Percentiles rank a stretch among this genome's conserved stretches.
Evolutionary conservation across 2,113 vertebrate species (phyloP).

Genomic region (Aleadryas rufinucha): DNA sequence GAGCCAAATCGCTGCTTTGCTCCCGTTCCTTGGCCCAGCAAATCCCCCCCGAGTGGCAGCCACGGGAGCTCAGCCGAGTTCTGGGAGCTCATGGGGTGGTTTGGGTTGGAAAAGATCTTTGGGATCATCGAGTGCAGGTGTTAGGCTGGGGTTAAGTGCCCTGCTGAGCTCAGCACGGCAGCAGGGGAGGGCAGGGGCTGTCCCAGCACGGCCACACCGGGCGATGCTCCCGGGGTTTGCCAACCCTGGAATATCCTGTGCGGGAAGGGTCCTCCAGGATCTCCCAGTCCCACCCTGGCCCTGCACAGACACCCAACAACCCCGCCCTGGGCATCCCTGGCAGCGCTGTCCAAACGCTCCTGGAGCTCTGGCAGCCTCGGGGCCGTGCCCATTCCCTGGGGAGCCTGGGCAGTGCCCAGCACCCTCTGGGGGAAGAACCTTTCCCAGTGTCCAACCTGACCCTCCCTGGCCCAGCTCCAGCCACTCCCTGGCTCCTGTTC

Average conservation of each 20-base stretch:
- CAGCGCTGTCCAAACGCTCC: not conserved
- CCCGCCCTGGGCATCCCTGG: not conserved
- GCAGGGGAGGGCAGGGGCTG: not conserved
- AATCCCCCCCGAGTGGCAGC: not conserved
- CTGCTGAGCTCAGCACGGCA: not conserved
- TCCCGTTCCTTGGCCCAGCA: not conserved
- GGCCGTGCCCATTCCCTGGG: not conserved
- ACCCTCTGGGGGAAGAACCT: not conserved
- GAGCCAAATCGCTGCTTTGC: not conserved
- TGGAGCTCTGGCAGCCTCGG: not conserved
- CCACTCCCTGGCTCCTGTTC: not conserved
- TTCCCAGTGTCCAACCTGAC: fast-evolving
- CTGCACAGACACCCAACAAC: not conserved
- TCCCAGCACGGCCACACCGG: not conserved
- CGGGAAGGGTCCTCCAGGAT: not conserved
- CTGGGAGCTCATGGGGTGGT: not conserved
- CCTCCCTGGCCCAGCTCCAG: not conserved
- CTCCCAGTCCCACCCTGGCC: not conserved
- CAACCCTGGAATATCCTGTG: not conserved
- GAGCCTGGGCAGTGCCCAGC: not conserved
- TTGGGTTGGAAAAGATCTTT: not conserved
- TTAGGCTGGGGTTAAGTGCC: fast-evolving
- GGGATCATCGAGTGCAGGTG: not conserved
- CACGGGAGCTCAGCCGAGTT: not conserved
- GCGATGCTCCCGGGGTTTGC: not conserved